Percentiles rank a stretch among this genome's conserved stretches.
Evolutionary conservation across 2,888 invertebrate genomes (phyloP).

Genomic region (Entomobrya proxima): DNA sequence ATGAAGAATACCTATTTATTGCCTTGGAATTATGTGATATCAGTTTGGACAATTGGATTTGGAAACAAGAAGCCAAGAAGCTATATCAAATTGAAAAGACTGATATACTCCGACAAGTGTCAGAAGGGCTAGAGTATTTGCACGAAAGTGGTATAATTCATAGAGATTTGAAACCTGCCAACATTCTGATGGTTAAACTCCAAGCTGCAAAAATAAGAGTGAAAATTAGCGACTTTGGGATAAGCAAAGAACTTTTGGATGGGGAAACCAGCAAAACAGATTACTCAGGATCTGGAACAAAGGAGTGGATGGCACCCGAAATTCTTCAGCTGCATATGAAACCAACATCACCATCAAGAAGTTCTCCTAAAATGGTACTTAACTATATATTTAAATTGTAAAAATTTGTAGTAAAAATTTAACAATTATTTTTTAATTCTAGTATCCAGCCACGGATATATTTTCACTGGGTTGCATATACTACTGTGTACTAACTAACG

Average conservation of each 20-base stretch:
- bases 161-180: slow-evolving; percentile 98
- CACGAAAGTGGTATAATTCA: slow-evolving; percentile 98
- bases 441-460: slow-evolving; percentile 83
- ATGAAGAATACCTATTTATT: slow-evolving; percentile 94
- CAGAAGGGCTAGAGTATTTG: slow-evolving; percentile 92
- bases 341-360: not conserved
- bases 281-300: not conserved
- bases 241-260: slow-evolving; percentile 96
- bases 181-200: slow-evolving; percentile 92
- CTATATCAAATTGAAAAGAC: slow-evolving; percentile 81
- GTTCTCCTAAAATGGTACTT: not conserved
- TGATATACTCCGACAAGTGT: slow-evolving; percentile 89
- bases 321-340: not conserved
- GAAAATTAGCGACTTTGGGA: slow-evolving; percentile 99
- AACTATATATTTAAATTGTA: not conserved
- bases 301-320: slow-evolving; percentile 9
- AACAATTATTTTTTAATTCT: not conserved
- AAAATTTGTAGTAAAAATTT: not conserved
- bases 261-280: not conserved
- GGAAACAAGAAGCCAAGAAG: slow-evolving; percentile 77
- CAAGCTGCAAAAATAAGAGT: slow-evolving; percentile 86
- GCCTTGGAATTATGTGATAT: slow-evolving; percentile 96
- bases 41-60: slow-evolving; percentile 93
- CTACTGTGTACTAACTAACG: slow-evolving; percentile 93
- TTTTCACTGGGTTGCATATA: slow-evolving; percentile 98